Conservation (phyloP, 2,797 vertebrate genomes). For the Buphagus erythrorhynchus region DNA sequence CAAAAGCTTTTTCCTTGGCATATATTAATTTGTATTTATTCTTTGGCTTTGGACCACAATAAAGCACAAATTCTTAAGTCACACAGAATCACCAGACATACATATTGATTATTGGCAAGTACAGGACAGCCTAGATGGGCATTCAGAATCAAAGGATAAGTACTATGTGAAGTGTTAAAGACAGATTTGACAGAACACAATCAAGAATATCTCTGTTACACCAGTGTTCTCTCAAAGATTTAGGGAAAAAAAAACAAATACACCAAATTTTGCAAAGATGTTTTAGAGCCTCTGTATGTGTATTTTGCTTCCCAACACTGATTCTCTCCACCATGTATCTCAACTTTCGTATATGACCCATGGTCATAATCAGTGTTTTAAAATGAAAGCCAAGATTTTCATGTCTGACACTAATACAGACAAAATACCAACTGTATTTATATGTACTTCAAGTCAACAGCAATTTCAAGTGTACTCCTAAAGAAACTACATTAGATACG, state of each 20-base stretch:
- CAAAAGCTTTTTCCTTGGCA: neutral
- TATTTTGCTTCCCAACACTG: neutral
- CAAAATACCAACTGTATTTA: neutral
- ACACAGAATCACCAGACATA: neutral
- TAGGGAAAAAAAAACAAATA: neutral
- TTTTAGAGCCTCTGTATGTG: neutral
- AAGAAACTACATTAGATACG: neutral
- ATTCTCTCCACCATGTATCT: rapidly evolving
- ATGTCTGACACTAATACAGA: neutral
- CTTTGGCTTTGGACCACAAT: neutral
- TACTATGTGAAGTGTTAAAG: neutral
- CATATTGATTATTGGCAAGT: neutral
- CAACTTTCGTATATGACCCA: neutral
- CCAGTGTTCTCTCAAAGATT: neutral
- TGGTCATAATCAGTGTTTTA: neutral
- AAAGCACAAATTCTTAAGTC: neutral
- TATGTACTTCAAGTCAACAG: neutral
- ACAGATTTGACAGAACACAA: neutral
- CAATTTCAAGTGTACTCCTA: neutral
- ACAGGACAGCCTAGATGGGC: neutral
- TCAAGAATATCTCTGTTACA: neutral
- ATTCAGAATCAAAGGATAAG: neutral
- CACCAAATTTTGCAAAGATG: neutral
- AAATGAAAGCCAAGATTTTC: neutral
- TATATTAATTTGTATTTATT: neutral